phyloP scores from a whole-genome alignment of 1,140 invertebrate genomes.

The Eumaeus atala region DNA sequence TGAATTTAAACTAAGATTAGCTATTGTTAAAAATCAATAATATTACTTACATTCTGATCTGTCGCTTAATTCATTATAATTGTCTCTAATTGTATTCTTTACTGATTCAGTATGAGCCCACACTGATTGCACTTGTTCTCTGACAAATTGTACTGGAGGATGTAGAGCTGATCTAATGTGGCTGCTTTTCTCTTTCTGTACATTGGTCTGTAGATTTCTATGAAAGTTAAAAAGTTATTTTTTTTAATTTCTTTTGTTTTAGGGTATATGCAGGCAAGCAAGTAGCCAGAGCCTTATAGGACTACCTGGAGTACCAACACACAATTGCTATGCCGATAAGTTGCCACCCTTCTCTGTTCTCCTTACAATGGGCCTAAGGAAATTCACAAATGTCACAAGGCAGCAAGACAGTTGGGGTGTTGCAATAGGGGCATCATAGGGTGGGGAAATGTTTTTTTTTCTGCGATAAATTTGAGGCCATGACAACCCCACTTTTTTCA shows the following conservation, averaged over 20 bases:
- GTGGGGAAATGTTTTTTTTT: slow-evolving; percentile 1
- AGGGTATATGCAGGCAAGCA: no score
- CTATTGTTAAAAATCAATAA: slow-evolving; percentile 11
- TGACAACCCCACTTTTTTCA: no score
- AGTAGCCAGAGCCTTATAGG: no score
- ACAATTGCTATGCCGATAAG: no score
- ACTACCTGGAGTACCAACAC: no score
- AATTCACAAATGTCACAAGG: no score
- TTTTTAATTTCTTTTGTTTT: no score
- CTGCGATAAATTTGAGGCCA: no score
- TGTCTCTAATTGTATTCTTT: slow-evolving; percentile 44
- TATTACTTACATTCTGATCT: slow-evolving; percentile 57
- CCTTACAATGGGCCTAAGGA: no score
- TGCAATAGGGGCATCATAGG: no score
- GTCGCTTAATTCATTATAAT: slow-evolving; percentile 54
- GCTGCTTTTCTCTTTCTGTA: slow-evolving; percentile 39
- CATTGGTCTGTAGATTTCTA: slow-evolving; percentile 44
- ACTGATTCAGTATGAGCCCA: slow-evolving; percentile 48
- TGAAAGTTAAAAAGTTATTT: slow-evolving; percentile 27
- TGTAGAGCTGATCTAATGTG: slow-evolving; percentile 48
- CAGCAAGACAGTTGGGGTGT: no score
- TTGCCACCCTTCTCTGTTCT: no score
- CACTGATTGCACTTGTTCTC: slow-evolving; percentile 48
- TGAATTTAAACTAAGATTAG: neutral
- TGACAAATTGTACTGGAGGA: slow-evolving; percentile 46